Conservation (phyloP, 2,888 invertebrate species). For the Alloplasta piceator region DNA sequence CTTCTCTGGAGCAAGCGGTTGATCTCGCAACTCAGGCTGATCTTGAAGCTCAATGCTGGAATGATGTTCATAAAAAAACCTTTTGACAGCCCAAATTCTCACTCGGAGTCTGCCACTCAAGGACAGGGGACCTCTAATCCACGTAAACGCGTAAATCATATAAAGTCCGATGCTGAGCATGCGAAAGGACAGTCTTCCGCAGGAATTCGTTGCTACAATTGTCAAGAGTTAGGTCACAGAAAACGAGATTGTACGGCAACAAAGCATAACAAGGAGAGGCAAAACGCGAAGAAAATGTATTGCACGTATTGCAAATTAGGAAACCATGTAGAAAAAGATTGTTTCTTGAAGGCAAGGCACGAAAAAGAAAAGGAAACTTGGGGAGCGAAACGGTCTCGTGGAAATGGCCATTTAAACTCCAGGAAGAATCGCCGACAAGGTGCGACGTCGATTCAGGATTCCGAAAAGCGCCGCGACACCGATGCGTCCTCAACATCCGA, state of each 20-base stretch:
- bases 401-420: conserved; percentile 21
- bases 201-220: not conserved
- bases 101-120: no score
- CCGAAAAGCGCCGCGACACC: conserved; percentile 23
- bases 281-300: no score
- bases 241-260: not conserved
- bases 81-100: not conserved
- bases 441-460: conserved; percentile 9
- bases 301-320: conserved; percentile 10
- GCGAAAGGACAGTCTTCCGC: not conserved
- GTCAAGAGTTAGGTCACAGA: not conserved
- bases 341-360: conserved; percentile 19
- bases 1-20: no score
- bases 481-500: conserved; percentile 22
- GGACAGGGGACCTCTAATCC: no score
- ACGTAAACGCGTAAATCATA: not conserved
- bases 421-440: conserved; percentile 6
- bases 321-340: conserved; percentile 1
- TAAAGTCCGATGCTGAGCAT: not conserved
- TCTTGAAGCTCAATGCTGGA: not conserved
- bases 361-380: not conserved
- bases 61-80: not conserved
- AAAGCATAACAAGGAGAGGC: not conserved
- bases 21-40: no score
- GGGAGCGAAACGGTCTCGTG: not conserved